Evolutionary conservation across 2,113 vertebrate species (phyloP).

Genomic region (Ailuropoda melanoleuca): DNA sequence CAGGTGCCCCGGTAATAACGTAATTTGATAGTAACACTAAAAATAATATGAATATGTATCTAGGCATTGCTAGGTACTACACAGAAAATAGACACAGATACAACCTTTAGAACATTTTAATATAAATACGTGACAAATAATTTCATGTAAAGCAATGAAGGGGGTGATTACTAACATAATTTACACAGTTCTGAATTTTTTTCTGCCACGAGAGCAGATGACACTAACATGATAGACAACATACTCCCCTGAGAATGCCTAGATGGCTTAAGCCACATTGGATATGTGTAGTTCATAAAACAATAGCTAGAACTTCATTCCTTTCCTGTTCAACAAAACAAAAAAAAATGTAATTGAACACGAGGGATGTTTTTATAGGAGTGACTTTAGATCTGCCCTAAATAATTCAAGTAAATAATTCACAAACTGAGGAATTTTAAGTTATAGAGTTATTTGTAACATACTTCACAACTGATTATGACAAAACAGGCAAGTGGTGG

Average conservation of each 20-base stretch:
- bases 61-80: not conserved
- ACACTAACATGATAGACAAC: not conserved
- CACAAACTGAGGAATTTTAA: conserved; percentile 14
- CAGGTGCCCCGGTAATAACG: not conserved
- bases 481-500: not conserved
- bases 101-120: not conserved
- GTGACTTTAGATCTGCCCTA: not conserved
- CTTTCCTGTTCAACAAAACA: conserved; percentile 6
- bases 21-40: conserved; percentile 4
- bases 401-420: conserved; percentile 26
- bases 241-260: not conserved
- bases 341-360: not conserved
- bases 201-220: not conserved
- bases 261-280: not conserved
- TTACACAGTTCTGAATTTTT: not conserved
- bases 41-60: not conserved
- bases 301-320: not conserved
- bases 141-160: not conserved
- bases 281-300: not conserved
- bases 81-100: not conserved
- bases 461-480: not conserved
- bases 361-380: not conserved
- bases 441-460: conserved; percentile 5
- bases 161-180: not conserved
- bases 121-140: not conserved